A percentile compares a stretch with the other conserved stretches of the same genome.
Evolutionary conservation across 1,140 invertebrate genomes (phyloP).

Genomic region (Heliconius nattereri): DNA sequence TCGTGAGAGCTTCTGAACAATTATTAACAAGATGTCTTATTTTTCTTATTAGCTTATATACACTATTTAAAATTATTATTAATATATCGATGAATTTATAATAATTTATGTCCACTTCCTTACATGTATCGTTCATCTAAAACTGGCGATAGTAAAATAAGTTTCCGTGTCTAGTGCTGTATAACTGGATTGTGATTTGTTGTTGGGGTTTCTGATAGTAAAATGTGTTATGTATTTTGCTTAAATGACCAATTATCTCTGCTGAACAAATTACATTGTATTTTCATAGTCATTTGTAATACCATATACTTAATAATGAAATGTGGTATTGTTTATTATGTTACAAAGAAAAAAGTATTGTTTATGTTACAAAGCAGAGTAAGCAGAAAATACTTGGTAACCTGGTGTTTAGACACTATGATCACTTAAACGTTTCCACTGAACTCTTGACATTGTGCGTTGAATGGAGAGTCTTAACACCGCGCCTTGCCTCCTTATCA

Average conservation of each 20-base stretch:
- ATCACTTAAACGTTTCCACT: too few species aligned
- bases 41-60: too few species aligned
- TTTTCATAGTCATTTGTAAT: background rate
- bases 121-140: background rate
- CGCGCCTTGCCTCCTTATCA: too few species aligned
- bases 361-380: too few species aligned
- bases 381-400: too few species aligned
- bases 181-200: conserved; percentile 9
- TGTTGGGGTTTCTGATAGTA: background rate
- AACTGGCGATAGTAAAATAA: background rate
- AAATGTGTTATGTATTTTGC: background rate
- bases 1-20: too few species aligned
- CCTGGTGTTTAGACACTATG: too few species aligned
- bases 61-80: too few species aligned
- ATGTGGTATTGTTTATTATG: background rate
- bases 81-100: background rate
- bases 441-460: too few species aligned
- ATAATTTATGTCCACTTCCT: background rate
- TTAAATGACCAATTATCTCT: background rate
- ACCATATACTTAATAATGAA: background rate
- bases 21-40: too few species aligned
- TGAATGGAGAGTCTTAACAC: too few species aligned
- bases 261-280: background rate
- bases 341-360: background rate
- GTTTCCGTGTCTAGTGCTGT: background rate